These are phyloP conservation scores for Ectemnius lituratus DNA, from an alignment of 2,888 invertebrate species.

Conservation along the genomic window DNA sequence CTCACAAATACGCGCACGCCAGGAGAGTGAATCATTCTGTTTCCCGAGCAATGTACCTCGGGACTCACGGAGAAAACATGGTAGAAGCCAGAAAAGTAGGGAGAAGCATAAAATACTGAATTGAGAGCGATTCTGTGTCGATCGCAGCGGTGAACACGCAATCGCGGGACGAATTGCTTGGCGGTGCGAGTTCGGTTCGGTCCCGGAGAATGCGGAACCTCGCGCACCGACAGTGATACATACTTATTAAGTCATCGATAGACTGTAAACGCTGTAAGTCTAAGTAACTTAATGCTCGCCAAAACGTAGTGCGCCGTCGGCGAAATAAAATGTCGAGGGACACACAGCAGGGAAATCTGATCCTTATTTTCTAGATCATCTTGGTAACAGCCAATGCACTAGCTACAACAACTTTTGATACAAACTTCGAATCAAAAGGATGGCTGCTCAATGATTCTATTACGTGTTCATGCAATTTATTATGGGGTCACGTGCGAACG, in stretches of 20 bases:
- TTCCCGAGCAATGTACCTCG: not conserved
- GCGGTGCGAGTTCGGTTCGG: conserved; percentile 5
- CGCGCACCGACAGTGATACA: conserved; percentile 59
- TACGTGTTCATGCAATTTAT: not conserved
- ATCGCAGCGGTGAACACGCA: conserved; percentile 6
- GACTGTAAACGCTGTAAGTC: conserved; percentile 42
- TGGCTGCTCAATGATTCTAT: not conserved
- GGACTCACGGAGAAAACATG: not conserved
- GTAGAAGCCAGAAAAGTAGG: not conserved
- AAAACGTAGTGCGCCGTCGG: conserved; percentile 18
- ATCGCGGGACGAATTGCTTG: conserved; percentile 11
- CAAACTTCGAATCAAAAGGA: conserved; percentile 6
- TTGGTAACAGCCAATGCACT: conserved; percentile 22
- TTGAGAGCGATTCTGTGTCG: conserved; percentile 4
- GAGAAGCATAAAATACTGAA: conserved; percentile 8
- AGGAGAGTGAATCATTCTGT: not conserved
- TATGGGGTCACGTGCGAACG: not conserved
- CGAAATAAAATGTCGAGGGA: conserved; percentile 48
- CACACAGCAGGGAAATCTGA: conserved; percentile 39
- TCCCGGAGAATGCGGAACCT: conserved; percentile 15
- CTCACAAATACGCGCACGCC: not conserved
- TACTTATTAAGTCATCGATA: conserved; percentile 65
- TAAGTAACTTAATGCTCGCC: conserved; percentile 52
- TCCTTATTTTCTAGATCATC: conserved; percentile 33
- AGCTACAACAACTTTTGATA: conserved; percentile 10